Evolutionary conservation across 2,888 invertebrate genomes (phyloP).

Genomic region (Lobophora halterata): DNA sequence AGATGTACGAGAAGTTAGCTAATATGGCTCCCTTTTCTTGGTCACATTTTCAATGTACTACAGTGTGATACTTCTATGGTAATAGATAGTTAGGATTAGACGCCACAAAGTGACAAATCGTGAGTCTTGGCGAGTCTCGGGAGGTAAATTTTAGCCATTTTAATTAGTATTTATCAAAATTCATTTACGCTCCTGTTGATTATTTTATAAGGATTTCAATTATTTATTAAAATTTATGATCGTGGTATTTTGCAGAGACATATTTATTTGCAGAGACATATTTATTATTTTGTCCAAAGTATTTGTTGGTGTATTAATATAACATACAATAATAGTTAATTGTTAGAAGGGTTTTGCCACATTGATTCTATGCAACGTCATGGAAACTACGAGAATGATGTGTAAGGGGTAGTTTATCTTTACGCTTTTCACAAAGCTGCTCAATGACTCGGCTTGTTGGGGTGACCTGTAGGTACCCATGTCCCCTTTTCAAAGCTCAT

Average conservation of each 20-base stretch:
- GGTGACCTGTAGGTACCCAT: slow-evolving; percentile 9
- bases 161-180: slow-evolving; percentile 27
- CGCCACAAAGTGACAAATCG: slow-evolving; percentile 31
- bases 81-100: slow-evolving; percentile 31
- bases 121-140: slow-evolving; percentile 29
- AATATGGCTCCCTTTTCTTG: too few relatives aligned
- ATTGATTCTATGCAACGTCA: slow-evolving; percentile 19
- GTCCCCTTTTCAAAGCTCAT: slow-evolving; percentile 10
- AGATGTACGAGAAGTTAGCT: too few relatives aligned
- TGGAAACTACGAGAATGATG: slow-evolving; percentile 16
- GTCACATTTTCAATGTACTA: too few relatives aligned
- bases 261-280: too few relatives aligned
- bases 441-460: slow-evolving; percentile 18
- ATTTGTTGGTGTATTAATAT: neutral
- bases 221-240: too few relatives aligned
- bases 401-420: slow-evolving; percentile 6
- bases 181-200: slow-evolving; percentile 28
- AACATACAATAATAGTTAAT: too few relatives aligned
- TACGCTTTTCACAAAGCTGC: slow-evolving; percentile 14
- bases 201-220: too few relatives aligned
- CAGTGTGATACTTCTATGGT: too few relatives aligned
- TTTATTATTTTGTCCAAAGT: neutral
- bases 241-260: too few relatives aligned
- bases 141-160: slow-evolving; percentile 35
- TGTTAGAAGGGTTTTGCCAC: slow-evolving; percentile 4